Evolutionary conservation across 2,888 invertebrate genomes (phyloP).

Genomic region (Tetranychus piercei): DNA sequence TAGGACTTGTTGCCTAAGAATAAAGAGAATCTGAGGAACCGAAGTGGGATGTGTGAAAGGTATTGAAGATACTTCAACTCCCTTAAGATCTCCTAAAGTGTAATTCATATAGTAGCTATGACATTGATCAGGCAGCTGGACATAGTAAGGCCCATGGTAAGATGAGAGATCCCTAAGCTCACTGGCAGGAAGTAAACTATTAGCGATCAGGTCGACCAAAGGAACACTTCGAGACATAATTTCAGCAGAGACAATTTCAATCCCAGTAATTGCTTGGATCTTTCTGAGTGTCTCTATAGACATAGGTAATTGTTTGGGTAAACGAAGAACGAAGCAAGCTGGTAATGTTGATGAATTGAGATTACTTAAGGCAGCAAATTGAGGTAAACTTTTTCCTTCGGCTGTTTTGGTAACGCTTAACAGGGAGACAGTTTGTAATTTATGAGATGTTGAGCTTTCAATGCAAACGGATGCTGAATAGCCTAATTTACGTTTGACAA

Average conservation of each 20-base stretch:
- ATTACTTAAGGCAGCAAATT: slow-evolving; percentile 56
- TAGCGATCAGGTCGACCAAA: slow-evolving; percentile 21
- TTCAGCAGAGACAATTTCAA: slow-evolving; percentile 24
- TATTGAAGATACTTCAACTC: slow-evolving; percentile 55
- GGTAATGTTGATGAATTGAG: slow-evolving; percentile 74
- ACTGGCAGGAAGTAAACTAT: slow-evolving; percentile 14
- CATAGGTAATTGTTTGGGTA: slow-evolving; percentile 68
- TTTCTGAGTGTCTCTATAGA: slow-evolving; percentile 53
- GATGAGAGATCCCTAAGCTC: not conserved
- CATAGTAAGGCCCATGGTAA: slow-evolving; percentile 18
- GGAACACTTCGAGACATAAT: slow-evolving; percentile 13
- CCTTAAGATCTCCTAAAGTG: slow-evolving; percentile 43
- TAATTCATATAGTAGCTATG: slow-evolving; percentile 86
- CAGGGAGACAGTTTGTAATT: slow-evolving; percentile 45
- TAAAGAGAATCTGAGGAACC: slow-evolving; percentile 64
- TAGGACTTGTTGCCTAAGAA: slow-evolving; percentile 68
- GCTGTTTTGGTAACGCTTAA: slow-evolving; percentile 40
- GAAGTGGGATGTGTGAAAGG: slow-evolving; percentile 86
- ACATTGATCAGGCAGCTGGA: slow-evolving; percentile 60
- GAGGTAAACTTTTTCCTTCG: slow-evolving; percentile 56
- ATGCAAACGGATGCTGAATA: slow-evolving; percentile 72
- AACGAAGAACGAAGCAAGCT: slow-evolving; percentile 64
- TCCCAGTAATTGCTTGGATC: slow-evolving; percentile 40
- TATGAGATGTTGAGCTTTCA: slow-evolving; percentile 67
- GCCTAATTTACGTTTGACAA: slow-evolving; percentile 50